Evolutionary conservation across 2,797 vertebrate genomes (phyloP).

Genomic region (Oryzias sinensis): DNA sequence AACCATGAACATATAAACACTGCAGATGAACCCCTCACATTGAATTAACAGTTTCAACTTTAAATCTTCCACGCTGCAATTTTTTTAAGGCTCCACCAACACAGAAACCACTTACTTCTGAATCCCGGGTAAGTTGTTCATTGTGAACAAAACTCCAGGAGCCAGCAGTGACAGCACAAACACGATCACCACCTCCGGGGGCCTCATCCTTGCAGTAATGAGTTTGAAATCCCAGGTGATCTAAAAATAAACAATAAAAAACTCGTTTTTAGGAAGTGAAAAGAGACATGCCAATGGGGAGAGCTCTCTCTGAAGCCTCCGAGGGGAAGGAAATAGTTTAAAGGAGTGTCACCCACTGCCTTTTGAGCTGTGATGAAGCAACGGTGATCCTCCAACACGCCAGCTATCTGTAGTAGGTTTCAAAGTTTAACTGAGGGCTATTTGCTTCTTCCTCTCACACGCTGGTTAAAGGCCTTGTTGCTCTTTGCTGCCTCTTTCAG

Average conservation of each 20-base stretch:
- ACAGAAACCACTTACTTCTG: constrained; percentile 83
- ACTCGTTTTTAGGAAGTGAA: neutral
- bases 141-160: constrained; percentile 76
- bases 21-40: too few relatives aligned
- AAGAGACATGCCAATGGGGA: constrained; percentile 31
- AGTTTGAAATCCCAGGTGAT: neutral
- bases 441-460: neutral
- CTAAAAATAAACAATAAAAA: constrained; percentile 1
- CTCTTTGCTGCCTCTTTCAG: constrained; percentile 9
- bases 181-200: constrained; percentile 67
- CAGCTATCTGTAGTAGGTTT: constrained; percentile 33
- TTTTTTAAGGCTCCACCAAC: neutral
- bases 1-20: too few relatives aligned
- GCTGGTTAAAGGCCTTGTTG: neutral
- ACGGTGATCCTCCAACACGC: constrained; percentile 8
- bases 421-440: constrained; percentile 61
- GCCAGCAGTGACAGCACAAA: constrained; percentile 81
- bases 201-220: constrained; percentile 55
- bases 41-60: too few relatives aligned
- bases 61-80: too few relatives aligned
- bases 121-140: constrained; percentile 74
- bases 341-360: constrained; percentile 44
- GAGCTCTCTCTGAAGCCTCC: neutral
- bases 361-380: constrained; percentile 51
- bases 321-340: neutral